These are phyloP conservation scores for Argya squamiceps DNA, from an alignment of 2,797 vertebrate species.

Conservation along the genomic window DNA sequence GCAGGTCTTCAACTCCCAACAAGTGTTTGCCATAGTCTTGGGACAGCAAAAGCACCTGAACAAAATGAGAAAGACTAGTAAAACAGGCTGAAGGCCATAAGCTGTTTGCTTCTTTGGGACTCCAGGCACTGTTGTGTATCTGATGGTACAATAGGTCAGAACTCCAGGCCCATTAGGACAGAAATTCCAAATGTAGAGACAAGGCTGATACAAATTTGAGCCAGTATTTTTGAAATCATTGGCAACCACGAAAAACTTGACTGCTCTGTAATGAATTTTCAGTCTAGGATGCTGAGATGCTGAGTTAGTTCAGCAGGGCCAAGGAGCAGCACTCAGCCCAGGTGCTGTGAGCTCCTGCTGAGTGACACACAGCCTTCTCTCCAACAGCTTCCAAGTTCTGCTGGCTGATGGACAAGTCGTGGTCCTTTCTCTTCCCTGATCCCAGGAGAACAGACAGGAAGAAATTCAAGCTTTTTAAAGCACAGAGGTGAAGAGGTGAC, in stretches of 20 bases:
- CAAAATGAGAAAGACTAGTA: not conserved
- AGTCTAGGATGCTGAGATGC: not conserved
- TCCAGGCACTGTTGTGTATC: not conserved
- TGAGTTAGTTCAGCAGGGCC: not conserved
- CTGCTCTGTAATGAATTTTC: not conserved
- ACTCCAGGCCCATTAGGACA: not conserved
- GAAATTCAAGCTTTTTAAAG: conserved; percentile 23
- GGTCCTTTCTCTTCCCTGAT: not conserved
- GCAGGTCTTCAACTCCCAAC: conserved; percentile 93
- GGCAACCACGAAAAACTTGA: not conserved
- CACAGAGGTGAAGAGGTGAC: conserved; percentile 7
- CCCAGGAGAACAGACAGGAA: conserved; percentile 13
- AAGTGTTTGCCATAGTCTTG: conserved; percentile 98
- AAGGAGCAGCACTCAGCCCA: not conserved
- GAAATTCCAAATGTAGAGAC: not conserved
- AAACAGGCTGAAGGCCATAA: not conserved
- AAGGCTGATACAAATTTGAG: not conserved
- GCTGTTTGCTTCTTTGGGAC: not conserved
- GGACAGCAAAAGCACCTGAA: conserved; percentile 92
- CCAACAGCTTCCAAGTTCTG: not conserved
- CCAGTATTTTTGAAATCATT: not conserved
- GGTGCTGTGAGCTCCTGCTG: not conserved
- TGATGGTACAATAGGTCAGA: not conserved
- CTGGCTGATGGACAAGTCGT: not conserved
- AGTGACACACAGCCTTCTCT: not conserved